Evolutionary conservation across 2,888 invertebrate genomes (phyloP).

Genomic region (Zeuzera pyrina): DNA sequence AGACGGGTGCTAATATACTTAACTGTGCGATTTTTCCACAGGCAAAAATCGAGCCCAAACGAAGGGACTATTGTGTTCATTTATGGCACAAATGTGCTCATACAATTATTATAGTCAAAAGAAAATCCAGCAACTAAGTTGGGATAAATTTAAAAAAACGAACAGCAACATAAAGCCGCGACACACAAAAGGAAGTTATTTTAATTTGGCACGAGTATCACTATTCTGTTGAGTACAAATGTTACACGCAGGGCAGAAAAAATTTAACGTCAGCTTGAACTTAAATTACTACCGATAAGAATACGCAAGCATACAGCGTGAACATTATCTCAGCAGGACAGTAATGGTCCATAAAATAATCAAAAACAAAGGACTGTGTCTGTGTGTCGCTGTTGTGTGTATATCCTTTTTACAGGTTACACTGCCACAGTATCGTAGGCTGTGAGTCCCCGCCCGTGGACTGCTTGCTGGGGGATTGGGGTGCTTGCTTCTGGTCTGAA

Average conservation of each 20-base stretch:
- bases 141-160: conserved; percentile 51
- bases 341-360: conserved; percentile 34
- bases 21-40: conserved; percentile 31
- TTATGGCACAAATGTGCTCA: conserved; percentile 41
- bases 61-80: conserved; percentile 16
- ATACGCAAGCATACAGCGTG: conserved; percentile 4
- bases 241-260: neutral
- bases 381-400: conserved; percentile 25
- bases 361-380: conserved; percentile 16
- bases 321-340: conserved; percentile 39
- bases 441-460: conserved; percentile 88
- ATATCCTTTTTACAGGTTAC: conserved; percentile 84
- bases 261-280: conserved; percentile 3
- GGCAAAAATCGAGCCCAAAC: conserved; percentile 27
- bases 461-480: conserved; percentile 86
- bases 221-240: conserved; percentile 41
- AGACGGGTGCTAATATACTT: conserved; percentile 32
- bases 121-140: conserved; percentile 62
- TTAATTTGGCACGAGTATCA: conserved; percentile 46
- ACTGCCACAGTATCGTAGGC: conserved; percentile 99
- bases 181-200: conserved; percentile 36
- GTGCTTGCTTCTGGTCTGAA: conserved; percentile 89
- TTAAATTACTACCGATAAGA: neutral
- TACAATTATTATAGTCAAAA: conserved; percentile 25
- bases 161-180: conserved; percentile 41